These are phyloP conservation scores for Apaloderma vittatum DNA, from an alignment of 2,113 vertebrate species.

Conservation along the genomic window DNA sequence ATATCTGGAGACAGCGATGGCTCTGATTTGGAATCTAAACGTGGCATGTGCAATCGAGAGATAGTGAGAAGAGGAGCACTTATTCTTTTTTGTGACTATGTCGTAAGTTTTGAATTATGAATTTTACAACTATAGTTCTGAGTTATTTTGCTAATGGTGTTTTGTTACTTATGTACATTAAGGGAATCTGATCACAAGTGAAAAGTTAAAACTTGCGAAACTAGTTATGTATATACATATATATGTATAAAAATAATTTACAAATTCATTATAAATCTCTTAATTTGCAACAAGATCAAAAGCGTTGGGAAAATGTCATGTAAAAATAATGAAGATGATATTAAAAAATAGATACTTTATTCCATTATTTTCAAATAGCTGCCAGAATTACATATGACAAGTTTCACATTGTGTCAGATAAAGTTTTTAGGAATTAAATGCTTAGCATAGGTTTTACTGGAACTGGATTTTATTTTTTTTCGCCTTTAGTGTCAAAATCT, in stretches of 20 bases:
- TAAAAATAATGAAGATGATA: background rate
- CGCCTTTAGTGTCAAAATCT: constrained; percentile 93
- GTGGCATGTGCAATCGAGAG: constrained; percentile 92
- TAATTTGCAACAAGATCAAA: background rate
- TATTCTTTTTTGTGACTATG: constrained; percentile 97
- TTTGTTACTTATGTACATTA: background rate
- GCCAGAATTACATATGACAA: background rate
- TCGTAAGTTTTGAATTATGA: constrained; percentile 82
- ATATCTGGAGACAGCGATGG: constrained; percentile 83
- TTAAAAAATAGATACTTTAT: background rate
- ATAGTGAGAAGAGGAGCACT: constrained; percentile 93
- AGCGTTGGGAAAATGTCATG: background rate
- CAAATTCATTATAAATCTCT: background rate
- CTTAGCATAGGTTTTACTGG: background rate
- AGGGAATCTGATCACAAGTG: background rate
- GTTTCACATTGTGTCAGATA: background rate
- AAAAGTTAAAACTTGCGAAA: background rate
- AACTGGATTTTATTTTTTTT: background rate
- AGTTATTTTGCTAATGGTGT: background rate
- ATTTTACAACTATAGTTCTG: background rate
- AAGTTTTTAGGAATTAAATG: background rate
- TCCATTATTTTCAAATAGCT: background rate
- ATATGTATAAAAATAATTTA: background rate
- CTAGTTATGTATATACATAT: background rate
- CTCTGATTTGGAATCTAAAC: constrained; percentile 74